phyloP scores from a whole-genome alignment of 2,888 invertebrate genomes.

The Limnephilus auricula region DNA sequence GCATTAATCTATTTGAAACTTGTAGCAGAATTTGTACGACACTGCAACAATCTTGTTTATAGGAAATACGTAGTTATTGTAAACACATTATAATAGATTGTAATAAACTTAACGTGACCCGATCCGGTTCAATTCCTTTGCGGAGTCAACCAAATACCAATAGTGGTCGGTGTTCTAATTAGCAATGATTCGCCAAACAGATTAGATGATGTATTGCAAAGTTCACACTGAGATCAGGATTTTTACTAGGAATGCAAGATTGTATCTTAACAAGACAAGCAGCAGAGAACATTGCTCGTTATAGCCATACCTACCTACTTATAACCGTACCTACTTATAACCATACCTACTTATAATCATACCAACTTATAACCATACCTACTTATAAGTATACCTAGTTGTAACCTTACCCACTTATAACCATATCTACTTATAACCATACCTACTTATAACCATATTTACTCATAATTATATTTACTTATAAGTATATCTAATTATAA shows the following conservation, averaged over 20 bases:
- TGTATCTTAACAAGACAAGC: not conserved
- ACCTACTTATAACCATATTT: too few species aligned
- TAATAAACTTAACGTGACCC: not conserved
- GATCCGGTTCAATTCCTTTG: not conserved
- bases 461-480: too few species aligned
- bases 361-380: too few species aligned
- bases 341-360: too few species aligned
- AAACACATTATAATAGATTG: not conserved
- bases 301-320: too few species aligned
- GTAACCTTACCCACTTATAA: too few species aligned
- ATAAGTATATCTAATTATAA: too few species aligned
- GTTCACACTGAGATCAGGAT: not conserved
- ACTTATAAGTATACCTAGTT: too few species aligned
- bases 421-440: too few species aligned
- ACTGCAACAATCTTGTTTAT: not conserved
- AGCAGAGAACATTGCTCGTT: not conserved
- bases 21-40: not conserved
- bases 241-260: not conserved
- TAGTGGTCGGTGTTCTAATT: not conserved
- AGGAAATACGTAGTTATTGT: not conserved
- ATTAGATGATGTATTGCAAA: not conserved
- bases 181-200: not conserved
- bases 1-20: not conserved
- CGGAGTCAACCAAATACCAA: not conserved
- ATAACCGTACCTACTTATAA: too few species aligned